Evolutionary conservation across 2,888 invertebrate species (phyloP).

Genomic region (Operophtera brumata): DNA sequence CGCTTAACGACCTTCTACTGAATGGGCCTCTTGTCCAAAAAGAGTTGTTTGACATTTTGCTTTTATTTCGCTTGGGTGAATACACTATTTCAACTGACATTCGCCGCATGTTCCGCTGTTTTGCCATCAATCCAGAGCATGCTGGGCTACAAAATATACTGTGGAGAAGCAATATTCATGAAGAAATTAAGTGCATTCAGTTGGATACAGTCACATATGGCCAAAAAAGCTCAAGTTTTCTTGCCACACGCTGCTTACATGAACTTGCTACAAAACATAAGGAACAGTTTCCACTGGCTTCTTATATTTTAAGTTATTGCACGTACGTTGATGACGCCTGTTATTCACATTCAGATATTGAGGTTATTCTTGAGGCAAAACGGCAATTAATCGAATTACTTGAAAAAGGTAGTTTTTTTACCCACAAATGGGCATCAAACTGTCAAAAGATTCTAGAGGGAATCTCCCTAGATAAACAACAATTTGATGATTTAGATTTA

Average conservation of each 20-base stretch:
- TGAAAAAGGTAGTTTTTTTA: slow-evolving; percentile 15
- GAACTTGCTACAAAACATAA: no score
- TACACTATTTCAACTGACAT: slow-evolving; percentile 20
- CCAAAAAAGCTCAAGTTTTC: slow-evolving; percentile 24
- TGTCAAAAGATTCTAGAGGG: background rate
- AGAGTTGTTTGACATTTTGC: slow-evolving; percentile 28
- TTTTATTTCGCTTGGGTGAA: slow-evolving; percentile 19
- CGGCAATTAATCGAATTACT: background rate
- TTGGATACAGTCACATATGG: slow-evolving; percentile 32
- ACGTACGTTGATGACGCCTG: background rate
- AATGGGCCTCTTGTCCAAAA: slow-evolving; percentile 16
- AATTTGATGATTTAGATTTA: slow-evolving; percentile 17
- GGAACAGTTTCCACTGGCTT: background rate
- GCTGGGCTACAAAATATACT: background rate
- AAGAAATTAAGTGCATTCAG: slow-evolving; percentile 20
- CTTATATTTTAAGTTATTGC: background rate
- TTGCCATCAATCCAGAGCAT: background rate
- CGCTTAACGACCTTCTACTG: background rate
- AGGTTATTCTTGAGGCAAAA: background rate
- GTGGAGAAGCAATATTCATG: background rate
- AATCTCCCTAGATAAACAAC: slow-evolving; percentile 3
- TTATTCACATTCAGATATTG: background rate
- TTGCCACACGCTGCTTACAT: no score
- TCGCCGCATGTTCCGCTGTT: slow-evolving; percentile 23
- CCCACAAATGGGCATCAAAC: slow-evolving; percentile 24